Evolutionary conservation across 2,888 invertebrate species (phyloP).

Genomic region (Geophilus truncorum): DNA sequence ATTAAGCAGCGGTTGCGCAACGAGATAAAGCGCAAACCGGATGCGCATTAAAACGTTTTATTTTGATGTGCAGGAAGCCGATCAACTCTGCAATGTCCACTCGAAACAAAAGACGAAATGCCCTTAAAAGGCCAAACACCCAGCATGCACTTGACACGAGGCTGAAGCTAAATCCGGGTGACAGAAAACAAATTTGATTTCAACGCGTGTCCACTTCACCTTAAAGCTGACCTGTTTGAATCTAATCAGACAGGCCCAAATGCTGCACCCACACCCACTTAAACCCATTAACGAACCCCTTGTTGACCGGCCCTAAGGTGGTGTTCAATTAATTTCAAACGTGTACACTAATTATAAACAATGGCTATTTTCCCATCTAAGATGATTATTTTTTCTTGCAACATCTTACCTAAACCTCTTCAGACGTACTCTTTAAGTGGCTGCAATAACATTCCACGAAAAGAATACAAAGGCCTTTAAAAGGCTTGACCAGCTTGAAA

Average conservation of each 20-base stretch:
- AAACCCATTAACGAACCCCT: not conserved
- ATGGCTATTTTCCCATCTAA: not conserved
- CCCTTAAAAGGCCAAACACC: not conserved
- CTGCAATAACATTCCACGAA: not conserved
- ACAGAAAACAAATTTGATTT: conserved; percentile 10
- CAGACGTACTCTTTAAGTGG: not conserved
- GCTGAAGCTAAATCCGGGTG: not conserved
- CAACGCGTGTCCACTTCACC: conserved; percentile 3
- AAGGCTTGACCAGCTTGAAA: not conserved
- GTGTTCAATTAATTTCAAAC: not conserved
- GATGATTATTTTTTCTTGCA: too few species aligned
- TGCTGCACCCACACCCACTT: not conserved
- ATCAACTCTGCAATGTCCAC: not conserved
- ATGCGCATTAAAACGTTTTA: not conserved
- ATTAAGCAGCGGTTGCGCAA: not conserved
- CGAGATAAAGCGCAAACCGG: not conserved
- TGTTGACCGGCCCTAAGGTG: not conserved
- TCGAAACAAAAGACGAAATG: not conserved
- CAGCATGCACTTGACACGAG: not conserved
- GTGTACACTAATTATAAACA: not conserved
- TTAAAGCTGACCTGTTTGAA: not conserved
- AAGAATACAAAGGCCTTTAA: not conserved
- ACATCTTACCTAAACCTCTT: too few species aligned
- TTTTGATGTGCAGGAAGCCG: not conserved
- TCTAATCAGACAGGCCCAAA: not conserved